phyloP scores from a whole-genome alignment of 2,113 vertebrate species.

The Murina feae region DNA sequence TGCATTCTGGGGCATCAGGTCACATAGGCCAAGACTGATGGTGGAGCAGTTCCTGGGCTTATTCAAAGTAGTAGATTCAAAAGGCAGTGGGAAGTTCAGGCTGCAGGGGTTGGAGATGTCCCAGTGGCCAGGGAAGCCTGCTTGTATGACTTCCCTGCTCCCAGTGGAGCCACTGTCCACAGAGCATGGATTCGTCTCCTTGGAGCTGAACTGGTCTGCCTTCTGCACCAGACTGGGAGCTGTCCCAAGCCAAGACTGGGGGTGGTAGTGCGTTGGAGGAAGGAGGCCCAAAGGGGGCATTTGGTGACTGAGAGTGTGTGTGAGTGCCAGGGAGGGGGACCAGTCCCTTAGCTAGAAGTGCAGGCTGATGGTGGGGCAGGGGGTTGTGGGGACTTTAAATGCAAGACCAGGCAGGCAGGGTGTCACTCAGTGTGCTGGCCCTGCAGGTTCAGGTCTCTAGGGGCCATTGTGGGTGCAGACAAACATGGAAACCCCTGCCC shows the following conservation, averaged over 20 bases:
- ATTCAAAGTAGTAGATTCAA: neutral
- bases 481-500: neutral
- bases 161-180: neutral
- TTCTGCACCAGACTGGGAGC: neutral
- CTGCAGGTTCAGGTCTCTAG: neutral
- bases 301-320: neutral
- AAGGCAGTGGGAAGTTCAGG: neutral
- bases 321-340: neutral
- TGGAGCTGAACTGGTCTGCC: neutral
- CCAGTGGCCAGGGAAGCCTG: neutral
- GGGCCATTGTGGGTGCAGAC: neutral
- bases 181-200: neutral
- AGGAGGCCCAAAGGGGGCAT: neutral
- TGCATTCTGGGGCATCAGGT: slow-evolving; percentile 25
- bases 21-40: neutral
- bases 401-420: neutral
- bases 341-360: neutral
- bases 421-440: neutral
- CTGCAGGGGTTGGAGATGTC: neutral
- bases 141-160: neutral
- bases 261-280: neutral
- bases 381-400: neutral
- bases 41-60: neutral
- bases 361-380: neutral
- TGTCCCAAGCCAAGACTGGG: neutral